Evolutionary conservation across 2,113 vertebrate genomes (phyloP), one percentile per base, ranked within the genome.

Genomic region (Ranitomeya imitator): DNA sequence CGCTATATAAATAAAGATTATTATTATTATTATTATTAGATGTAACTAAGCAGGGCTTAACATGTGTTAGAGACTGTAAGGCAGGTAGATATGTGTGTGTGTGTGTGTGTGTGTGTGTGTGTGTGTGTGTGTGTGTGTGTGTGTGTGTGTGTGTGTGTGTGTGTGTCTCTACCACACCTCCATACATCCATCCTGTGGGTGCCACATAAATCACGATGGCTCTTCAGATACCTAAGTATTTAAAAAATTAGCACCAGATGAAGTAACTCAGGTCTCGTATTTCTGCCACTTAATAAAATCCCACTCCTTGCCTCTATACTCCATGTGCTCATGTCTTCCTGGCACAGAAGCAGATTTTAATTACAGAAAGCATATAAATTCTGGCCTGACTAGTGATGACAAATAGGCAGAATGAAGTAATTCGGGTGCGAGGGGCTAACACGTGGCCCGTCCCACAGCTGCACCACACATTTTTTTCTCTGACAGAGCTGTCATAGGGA

Each of bases 391-490:
- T 2, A 31, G 31, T 37, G 65, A 82, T 88, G 67, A 88, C 73
- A 86, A 86, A 86, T 71, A 77, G 79, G 63, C 69, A 31, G 86
- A 26, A 83, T 83, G 77, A 61, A 88, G 67, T 63, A 83, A 83
- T n/a, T n/a, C 18, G 65, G 79, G 54, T 82, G 86, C 86, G 67
- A 65, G 55, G 86, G 71, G 83, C 73, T 83, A 88, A 76, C 86
- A 83, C 73, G 73, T 88, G 87, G 87, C 80, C 81, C 21, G 9
- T 57, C 57, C 71, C 26, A 84, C 87, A 88, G 71, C 87, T 88
- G 87, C 81, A 88, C 71, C 45, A 37, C 87, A 88, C 59, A 88
- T 88, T 88, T 83, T 26, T 63, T 81, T 73, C 23, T 12, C 86
- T 69, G 73, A 80, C 63, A 16, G 86, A 51, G 73, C 37, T 52